phyloP scores from a whole-genome alignment of 92 coral and sea anemone species.

The Siderastrea siderea region DNA sequence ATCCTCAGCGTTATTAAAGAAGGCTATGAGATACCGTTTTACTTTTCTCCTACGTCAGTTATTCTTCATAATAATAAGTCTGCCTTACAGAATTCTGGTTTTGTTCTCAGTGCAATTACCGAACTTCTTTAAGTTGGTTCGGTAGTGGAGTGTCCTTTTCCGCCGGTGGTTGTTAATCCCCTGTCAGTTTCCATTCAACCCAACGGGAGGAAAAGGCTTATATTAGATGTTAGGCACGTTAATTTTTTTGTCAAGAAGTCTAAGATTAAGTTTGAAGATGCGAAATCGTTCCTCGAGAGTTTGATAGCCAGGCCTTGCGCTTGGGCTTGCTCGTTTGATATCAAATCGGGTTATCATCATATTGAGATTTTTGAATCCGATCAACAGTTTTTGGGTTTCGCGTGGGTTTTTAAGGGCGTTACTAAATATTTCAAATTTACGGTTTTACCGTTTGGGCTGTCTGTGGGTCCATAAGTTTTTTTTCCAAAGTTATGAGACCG shows the following conservation, averaged over 20 bases:
- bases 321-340: conserved; percentile 65
- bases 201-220: not conserved
- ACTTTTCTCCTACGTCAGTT: no score
- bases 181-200: no score
- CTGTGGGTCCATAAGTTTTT: conserved; percentile 56
- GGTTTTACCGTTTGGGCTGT: conserved; percentile 51
- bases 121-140: no score
- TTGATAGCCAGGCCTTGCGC: conserved; percentile 18
- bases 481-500: conserved; percentile 59
- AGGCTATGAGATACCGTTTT: no score
- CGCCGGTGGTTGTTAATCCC: no score
- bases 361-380: conserved; percentile 57
- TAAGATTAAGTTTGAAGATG: conserved; percentile 53
- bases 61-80: no score
- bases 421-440: conserved; percentile 20
- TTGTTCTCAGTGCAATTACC: no score
- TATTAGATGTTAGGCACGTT: not conserved
- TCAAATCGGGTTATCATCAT: conserved; percentile 63
- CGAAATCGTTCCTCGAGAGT: conserved; percentile 34
- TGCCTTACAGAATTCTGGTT: no score
- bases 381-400: conserved; percentile 33
- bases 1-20: no score
- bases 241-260: not conserved
- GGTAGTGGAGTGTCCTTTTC: no score
- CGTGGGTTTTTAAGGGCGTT: conserved; percentile 28